Evolutionary conservation across 2,888 invertebrate genomes (phyloP), one percentile per base, ranked within the genome.

Genomic region (Oscheius myriophilus): DNA sequence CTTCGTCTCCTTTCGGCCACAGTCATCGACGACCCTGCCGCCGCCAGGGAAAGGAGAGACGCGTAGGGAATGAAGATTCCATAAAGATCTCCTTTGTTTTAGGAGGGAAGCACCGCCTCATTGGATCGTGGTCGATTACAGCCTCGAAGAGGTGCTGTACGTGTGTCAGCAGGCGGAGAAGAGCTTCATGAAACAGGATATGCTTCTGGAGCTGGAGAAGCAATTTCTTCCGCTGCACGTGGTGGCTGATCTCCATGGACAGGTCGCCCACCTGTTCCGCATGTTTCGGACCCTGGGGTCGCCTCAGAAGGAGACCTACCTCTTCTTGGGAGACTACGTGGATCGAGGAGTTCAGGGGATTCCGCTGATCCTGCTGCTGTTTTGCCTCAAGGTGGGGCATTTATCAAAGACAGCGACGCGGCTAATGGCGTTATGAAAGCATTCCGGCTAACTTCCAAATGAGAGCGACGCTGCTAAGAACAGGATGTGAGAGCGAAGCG

Each of bases 181-280:
- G 41, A 39, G 39, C 16, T 63, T 63, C 33, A 7, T 16, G 16
- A 3, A 42, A 16, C 63, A 63, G 63, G 43, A 63, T 0, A 25
- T 33, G 11, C 63, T 63, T 7, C 52, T 63, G 41, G 42, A 42
- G 21, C 16, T 63, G 21, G 63, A 63, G 3, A 49, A 41, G n/a
- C 16, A 23, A 3, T 4, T 63, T 2, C 51, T 70, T 12, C 69
- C 78, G 23, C 66, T 76, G 0, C 64, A 57, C 4, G 72, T 79
- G 12, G 76, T 79, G 4, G 78, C 75, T 18, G 76, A 78, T 52
- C 57, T 78, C 54, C 78, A 78, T 49, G 78, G 78, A 11, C 78
- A 78, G 41, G 55, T 71, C n/a, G 57, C 72, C 26, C 75, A 78
- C 67, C 57, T 76, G 2, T 69, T 72, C 9, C 65, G 73, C 9